Evolutionary conservation across 2,113 vertebrate species (phyloP).

Genomic region (Thamnaconus septentrionalis): DNA sequence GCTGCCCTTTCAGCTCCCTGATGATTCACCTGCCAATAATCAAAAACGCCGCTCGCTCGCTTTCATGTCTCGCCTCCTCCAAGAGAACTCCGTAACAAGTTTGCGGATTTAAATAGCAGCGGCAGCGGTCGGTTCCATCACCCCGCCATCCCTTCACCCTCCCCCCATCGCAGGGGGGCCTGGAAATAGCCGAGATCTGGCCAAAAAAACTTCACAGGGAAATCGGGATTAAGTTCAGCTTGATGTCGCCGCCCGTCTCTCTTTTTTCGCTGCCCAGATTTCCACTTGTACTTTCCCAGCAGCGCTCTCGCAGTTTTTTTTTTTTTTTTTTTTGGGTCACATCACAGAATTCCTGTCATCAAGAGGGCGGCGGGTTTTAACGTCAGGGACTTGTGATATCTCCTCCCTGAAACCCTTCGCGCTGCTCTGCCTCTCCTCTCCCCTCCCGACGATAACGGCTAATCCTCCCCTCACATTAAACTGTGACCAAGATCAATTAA

Average conservation of each 20-base stretch:
- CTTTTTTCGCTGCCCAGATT: conserved; percentile 51
- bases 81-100: conserved; percentile 65
- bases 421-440: conserved; percentile 33
- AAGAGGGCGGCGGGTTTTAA: conserved; percentile 71
- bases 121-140: conserved; percentile 10
- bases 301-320: conserved; percentile 51
- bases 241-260: conserved; percentile 57
- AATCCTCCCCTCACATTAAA: conserved; percentile 79
- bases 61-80: conserved; percentile 54
- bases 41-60: conserved; percentile 28
- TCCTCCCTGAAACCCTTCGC: conserved; percentile 68
- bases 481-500: conserved; percentile 84
- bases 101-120: conserved; percentile 58
- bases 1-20: conserved; percentile 41
- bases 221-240: conserved; percentile 73
- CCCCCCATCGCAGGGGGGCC: conserved; percentile 34
- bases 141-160: no score
- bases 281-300: conserved; percentile 56
- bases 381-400: conserved; percentile 69
- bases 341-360: conserved; percentile 74
- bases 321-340: conserved; percentile 76
- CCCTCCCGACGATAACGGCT: conserved; percentile 72
- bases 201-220: conserved; percentile 63
- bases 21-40: conserved; percentile 60
- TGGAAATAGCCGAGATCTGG: conserved; percentile 71